phyloP scores from a whole-genome alignment of 2,888 invertebrate genomes.

The Cotesia congregata region DNA sequence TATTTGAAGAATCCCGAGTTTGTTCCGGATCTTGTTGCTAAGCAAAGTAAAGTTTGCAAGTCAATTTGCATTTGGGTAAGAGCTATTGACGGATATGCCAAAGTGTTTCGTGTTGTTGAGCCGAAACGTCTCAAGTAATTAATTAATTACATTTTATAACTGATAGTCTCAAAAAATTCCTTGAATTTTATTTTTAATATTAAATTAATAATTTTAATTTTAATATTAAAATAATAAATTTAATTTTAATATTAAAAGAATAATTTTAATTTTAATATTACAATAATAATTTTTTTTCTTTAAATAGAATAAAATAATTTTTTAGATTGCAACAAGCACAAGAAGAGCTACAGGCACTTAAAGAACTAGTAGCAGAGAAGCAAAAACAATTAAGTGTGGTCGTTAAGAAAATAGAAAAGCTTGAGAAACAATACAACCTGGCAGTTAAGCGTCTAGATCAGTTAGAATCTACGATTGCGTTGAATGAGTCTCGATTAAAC shows the following conservation, averaged over 20 bases:
- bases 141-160: neutral
- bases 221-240: neutral
- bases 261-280: constrained; percentile 1
- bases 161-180: neutral
- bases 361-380: constrained; percentile 82
- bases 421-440: constrained; percentile 78
- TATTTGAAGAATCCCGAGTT: constrained; percentile 91
- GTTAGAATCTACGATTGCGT: constrained; percentile 80
- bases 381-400: constrained; percentile 87
- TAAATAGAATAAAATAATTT: neutral
- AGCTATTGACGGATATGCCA: constrained; percentile 91
- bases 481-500: constrained; percentile 83
- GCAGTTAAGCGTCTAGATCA: constrained; percentile 83
- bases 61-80: constrained; percentile 94
- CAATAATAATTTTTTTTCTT: neutral
- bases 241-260: neutral
- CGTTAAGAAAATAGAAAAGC: constrained; percentile 76
- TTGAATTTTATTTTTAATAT: neutral
- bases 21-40: constrained; percentile 85
- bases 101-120: constrained; percentile 88
- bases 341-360: constrained; percentile 80
- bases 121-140: constrained; percentile 86
- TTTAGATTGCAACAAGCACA: constrained; percentile 74
- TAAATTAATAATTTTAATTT: neutral
- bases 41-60: constrained; percentile 88